Evolutionary conservation across 2,888 invertebrate genomes (phyloP).

Genomic region (Drosophila nigritarsus): DNA sequence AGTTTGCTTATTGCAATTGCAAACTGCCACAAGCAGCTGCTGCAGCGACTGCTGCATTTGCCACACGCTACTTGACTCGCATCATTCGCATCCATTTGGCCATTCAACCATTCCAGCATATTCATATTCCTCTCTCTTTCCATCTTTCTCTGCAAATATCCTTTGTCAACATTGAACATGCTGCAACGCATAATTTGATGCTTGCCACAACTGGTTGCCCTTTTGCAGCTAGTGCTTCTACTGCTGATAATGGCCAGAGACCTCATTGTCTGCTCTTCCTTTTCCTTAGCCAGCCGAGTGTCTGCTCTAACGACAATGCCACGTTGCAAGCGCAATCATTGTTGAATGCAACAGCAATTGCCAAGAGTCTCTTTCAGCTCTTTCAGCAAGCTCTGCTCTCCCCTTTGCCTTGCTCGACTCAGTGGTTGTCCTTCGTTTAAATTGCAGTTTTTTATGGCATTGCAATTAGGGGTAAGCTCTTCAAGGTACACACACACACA

Average conservation of each 20-base stretch:
- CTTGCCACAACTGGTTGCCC: slow-evolving; percentile 28
- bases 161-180: slow-evolving; percentile 52
- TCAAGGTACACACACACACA: slow-evolving; percentile 35
- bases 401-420: slow-evolving; percentile 39
- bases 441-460: slow-evolving; percentile 80
- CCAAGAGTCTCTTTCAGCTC: slow-evolving; percentile 41
- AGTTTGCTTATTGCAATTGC: slow-evolving; percentile 34
- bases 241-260: slow-evolving; percentile 44
- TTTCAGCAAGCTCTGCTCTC: slow-evolving; percentile 14
- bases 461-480: slow-evolving; percentile 82
- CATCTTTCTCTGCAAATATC: slow-evolving; percentile 7
- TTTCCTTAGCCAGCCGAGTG: slow-evolving; percentile 17
- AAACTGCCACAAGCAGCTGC: slow-evolving; percentile 38
- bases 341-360: slow-evolving; percentile 64
- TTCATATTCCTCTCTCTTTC: slow-evolving; percentile 36
- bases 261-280: slow-evolving; percentile 16
- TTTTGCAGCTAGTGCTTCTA: slow-evolving; percentile 23
- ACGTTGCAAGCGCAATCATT: slow-evolving; percentile 66
- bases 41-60: slow-evolving; percentile 15
- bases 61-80: slow-evolving; percentile 20
- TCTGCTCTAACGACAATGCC: slow-evolving; percentile 55
- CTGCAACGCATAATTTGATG: slow-evolving; percentile 70
- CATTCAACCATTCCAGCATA: slow-evolving; percentile 6
- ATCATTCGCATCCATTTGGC: slow-evolving; percentile 9
- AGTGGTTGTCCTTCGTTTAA: slow-evolving; percentile 79